Conservation (phyloP, 1,140 invertebrate species). For the Galendromus occidentalis region DNA sequence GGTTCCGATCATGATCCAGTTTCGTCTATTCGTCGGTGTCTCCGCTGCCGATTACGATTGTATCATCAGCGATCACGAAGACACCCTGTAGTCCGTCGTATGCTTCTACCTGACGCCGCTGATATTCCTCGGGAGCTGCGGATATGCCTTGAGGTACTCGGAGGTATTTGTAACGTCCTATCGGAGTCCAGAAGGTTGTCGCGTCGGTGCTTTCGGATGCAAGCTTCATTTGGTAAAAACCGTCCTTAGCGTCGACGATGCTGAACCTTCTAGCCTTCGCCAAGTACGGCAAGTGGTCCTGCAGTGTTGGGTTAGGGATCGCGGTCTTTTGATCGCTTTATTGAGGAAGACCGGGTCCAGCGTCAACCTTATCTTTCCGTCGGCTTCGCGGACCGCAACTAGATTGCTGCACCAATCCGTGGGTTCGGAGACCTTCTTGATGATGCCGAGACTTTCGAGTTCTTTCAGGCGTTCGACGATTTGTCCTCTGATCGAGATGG, state of each 20-base stretch:
- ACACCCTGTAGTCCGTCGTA: too few relatives aligned
- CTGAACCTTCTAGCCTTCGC: conserved; percentile 27
- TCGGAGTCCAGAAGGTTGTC: conserved; percentile 23
- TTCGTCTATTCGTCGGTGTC: too few relatives aligned
- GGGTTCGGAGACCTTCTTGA: too few relatives aligned
- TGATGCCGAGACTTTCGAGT: too few relatives aligned
- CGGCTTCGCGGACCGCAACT: too few relatives aligned
- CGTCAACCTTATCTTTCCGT: neutral
- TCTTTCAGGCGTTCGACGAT: too few relatives aligned
- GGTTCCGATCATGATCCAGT: too few relatives aligned
- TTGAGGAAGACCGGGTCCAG: neutral
- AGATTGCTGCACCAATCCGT: too few relatives aligned
- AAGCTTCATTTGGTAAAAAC: conserved; percentile 30
- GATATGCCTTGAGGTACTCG: conserved; percentile 25
- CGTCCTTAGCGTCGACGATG: conserved; percentile 29
- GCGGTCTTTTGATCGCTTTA: neutral
- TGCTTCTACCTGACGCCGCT: neutral
- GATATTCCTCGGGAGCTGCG: conserved; percentile 17
- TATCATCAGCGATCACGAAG: too few relatives aligned
- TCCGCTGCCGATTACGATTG: too few relatives aligned
- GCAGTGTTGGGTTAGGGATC: neutral
- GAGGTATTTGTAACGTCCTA: conserved; percentile 24
- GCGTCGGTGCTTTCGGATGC: conserved; percentile 21
- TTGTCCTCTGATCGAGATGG: too few relatives aligned
- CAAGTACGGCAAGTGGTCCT: conserved; percentile 15